phyloP scores from a whole-genome alignment of 2,797 vertebrate species.

The Sternarchorhynchus goeldii region DNA sequence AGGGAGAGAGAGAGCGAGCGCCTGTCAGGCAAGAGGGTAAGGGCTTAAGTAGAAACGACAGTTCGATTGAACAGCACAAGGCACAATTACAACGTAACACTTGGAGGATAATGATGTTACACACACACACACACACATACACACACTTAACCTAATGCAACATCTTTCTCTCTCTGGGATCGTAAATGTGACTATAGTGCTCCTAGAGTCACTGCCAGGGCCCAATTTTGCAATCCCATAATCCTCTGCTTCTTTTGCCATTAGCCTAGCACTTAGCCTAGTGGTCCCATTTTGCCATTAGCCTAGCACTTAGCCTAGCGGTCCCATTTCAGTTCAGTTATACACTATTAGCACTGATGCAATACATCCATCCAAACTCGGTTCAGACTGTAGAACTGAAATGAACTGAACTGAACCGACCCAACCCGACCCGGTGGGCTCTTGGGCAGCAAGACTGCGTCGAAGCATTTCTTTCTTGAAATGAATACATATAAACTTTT shows the following conservation, averaged over 20 bases:
- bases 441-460: no score
- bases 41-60: constrained; percentile 73
- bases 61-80: constrained; percentile 77
- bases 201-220: constrained; percentile 32
- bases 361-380: neutral
- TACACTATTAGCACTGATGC: constrained; percentile 22
- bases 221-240: constrained; percentile 30
- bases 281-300: constrained; percentile 19
- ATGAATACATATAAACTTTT: no score
- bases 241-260: constrained; percentile 13
- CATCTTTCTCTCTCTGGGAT: constrained; percentile 53
- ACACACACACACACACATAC: constrained; percentile 41
- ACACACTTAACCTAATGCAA: constrained; percentile 51
- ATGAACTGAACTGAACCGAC: no score
- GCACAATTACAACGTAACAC: constrained; percentile 75
- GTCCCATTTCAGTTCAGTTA: constrained; percentile 10
- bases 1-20: constrained; percentile 51
- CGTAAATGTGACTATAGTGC: constrained; percentile 44
- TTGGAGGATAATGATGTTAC: constrained; percentile 75
- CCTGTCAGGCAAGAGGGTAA: constrained; percentile 52
- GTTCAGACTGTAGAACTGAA: neutral
- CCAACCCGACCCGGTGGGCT: no score
- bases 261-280: constrained; percentile 35
- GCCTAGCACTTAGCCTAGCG: constrained; percentile 25
- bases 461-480: no score